Percentiles rank a stretch among this genome's conserved stretches.
These are phyloP conservation scores for Ciona savignyi DNA, from an alignment of 23 tunicate species.

Conservation along the genomic window DNA sequence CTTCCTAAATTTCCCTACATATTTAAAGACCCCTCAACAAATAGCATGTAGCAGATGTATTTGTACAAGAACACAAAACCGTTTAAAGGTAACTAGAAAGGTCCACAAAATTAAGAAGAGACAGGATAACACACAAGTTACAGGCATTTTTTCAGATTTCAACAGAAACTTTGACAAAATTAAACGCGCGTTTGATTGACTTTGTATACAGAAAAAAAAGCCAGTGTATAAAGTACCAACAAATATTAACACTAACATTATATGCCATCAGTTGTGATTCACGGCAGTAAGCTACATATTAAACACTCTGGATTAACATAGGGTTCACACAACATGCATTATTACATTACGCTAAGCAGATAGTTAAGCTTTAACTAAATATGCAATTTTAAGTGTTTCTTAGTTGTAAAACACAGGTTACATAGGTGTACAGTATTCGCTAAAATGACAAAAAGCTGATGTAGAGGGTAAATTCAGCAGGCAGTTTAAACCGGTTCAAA, in stretches of 20 bases:
- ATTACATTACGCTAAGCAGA: too few species aligned
- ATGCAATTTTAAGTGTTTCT: too few species aligned
- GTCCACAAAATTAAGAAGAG: not conserved
- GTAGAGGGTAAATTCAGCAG: not conserved
- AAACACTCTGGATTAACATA: not conserved
- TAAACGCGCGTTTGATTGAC: not conserved
- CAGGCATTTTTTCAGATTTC: too few species aligned
- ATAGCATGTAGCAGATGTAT: not conserved
- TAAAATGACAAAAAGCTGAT: not conserved
- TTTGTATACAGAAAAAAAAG: not conserved
- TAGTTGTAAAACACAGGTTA: too few species aligned
- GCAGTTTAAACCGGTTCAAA: not conserved
- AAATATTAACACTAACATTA: not conserved
- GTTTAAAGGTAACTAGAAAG: not conserved
- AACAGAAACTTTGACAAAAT: too few species aligned
- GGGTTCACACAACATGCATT: not conserved
- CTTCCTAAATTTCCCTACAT: too few species aligned
- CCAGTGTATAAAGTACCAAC: slow-evolving; percentile 2
- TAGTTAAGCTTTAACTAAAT: too few species aligned
- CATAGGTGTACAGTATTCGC: not conserved
- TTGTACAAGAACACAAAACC: not conserved
- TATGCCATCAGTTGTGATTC: not conserved
- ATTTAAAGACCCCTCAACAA: not conserved
- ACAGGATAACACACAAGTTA: not conserved
- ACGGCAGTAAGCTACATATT: not conserved